Conservation (phyloP, 2,113 vertebrate genomes). For the Rhinoderma darwinii region DNA sequence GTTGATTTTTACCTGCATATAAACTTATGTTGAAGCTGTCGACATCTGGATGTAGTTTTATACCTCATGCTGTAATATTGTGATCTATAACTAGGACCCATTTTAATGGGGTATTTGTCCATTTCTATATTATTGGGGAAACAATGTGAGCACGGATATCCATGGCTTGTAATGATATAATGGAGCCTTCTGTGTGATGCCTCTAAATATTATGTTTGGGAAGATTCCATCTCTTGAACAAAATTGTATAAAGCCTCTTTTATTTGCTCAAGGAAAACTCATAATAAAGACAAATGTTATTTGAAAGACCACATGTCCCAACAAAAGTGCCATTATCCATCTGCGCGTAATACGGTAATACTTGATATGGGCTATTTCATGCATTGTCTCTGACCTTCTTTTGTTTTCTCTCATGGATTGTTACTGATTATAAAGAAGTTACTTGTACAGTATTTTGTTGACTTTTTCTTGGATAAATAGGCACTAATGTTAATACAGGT, state of each 20-base stretch:
- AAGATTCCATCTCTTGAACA: constrained; percentile 4
- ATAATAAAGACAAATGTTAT: constrained; percentile 19
- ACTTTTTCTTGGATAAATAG: background rate
- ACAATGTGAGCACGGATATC: background rate
- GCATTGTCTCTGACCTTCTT: background rate
- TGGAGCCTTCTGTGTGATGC: constrained; percentile 28
- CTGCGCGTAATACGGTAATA: constrained; percentile 1
- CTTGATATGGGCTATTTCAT: background rate
- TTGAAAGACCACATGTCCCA: background rate
- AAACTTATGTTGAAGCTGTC: background rate
- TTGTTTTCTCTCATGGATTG: background rate
- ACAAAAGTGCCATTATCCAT: constrained; percentile 27
- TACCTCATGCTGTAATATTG: background rate
- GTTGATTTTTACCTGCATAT: background rate
- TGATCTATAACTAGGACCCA: background rate
- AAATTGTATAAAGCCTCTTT: constrained; percentile 21
- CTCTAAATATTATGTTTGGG: constrained; percentile 37
- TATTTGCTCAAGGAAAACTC: background rate
- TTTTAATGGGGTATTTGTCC: background rate
- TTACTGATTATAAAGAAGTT: background rate
- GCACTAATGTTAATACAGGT: background rate
- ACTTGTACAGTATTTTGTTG: background rate
- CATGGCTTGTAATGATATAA: constrained; percentile 4
- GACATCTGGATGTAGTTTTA: background rate
- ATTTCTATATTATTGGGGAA: background rate